Conservation (phyloP, 1,140 invertebrate species). For the Tribolium madens region DNA sequence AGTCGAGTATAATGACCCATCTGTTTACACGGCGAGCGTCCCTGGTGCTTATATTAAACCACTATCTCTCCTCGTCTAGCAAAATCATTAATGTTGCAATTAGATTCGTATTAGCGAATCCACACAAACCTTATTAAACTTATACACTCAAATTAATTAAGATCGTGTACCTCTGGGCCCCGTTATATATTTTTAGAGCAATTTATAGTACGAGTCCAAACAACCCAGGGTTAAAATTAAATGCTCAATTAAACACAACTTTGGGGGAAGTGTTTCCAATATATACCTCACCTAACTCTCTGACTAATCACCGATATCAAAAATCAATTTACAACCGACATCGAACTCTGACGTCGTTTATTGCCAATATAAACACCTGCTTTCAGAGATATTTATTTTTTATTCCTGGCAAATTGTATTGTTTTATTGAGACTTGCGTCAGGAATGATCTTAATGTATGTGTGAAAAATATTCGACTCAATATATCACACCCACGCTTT, state of each 20-base stretch:
- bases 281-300: background rate
- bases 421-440: background rate
- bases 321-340: background rate
- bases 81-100: conserved; percentile 40
- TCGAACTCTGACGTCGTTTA: too few relatives aligned
- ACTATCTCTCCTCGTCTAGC: conserved; percentile 12
- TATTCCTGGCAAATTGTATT: too few relatives aligned
- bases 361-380: too few relatives aligned
- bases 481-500: background rate
- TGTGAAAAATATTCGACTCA: background rate
- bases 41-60: conserved; percentile 13
- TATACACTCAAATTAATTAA: conserved; percentile 10
- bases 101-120: background rate
- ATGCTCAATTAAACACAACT: conserved; percentile 5
- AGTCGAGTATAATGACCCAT: conserved; percentile 33
- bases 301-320: background rate
- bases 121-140: background rate
- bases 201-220: background rate
- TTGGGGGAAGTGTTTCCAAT: background rate
- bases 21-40: conserved; percentile 22
- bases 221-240: background rate
- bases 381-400: too few relatives aligned
- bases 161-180: background rate
- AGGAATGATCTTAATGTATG: background rate
- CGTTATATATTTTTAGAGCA: background rate